A percentile compares a stretch with the other conserved stretches of the same genome.
Conservation (phyloP, 2,113 vertebrate species). For the Centrocercus urophasianus region DNA sequence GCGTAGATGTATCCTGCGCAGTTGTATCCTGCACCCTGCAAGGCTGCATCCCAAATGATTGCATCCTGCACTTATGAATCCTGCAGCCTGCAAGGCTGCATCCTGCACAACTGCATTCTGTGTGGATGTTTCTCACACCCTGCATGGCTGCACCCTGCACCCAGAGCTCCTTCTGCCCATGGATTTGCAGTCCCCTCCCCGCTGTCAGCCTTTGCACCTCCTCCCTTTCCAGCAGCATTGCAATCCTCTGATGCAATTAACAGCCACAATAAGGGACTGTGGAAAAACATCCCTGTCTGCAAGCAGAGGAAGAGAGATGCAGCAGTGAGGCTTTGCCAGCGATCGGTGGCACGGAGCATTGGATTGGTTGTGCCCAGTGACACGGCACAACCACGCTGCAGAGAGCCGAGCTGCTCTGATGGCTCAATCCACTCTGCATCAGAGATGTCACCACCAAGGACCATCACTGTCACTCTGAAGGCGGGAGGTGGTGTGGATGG, state of each 20-base stretch:
- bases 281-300: background rate
- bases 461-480: background rate
- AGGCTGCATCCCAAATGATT: too few species aligned
- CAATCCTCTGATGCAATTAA: background rate
- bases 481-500: background rate
- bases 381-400: background rate
- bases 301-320: background rate
- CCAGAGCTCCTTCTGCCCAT: background rate
- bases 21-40: too few species aligned
- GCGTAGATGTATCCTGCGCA: too few species aligned
- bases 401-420: background rate
- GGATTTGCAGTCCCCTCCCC: fast-evolving
- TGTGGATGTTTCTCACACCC: background rate
- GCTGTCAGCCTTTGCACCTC: background rate
- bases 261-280: background rate
- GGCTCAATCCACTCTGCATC: background rate
- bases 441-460: background rate
- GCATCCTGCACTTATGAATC: background rate
- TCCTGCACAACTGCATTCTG: background rate
- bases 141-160: background rate
- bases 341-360: background rate
- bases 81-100: background rate
- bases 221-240: background rate
- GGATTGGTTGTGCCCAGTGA: background rate
- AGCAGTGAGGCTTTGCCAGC: background rate